Percentiles rank a stretch among this genome's conserved stretches.
phyloP scores from a whole-genome alignment of 2,888 invertebrate genomes.

The Neuroscelio doddi region DNA sequence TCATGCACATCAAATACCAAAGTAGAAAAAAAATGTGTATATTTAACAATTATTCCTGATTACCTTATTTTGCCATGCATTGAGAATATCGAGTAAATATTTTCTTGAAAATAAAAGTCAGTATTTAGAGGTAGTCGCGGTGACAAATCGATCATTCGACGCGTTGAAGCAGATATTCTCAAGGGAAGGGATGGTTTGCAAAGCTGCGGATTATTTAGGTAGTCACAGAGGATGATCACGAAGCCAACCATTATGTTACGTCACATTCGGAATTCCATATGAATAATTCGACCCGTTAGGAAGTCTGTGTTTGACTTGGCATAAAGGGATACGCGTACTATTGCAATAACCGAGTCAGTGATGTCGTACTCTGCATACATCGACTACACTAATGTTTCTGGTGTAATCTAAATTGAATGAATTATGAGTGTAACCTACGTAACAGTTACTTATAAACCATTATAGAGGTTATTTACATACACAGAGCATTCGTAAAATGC shows the following conservation, averaged over 20 bases:
- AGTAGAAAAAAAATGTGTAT: no score
- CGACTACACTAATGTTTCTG: constrained; percentile 7
- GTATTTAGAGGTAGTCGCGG: constrained; percentile 5
- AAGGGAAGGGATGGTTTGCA: constrained; percentile 11
- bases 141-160: constrained; percentile 24
- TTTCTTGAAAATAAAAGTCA: constrained; percentile 16
- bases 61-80: no score
- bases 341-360: constrained; percentile 31
- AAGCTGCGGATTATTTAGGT: constrained; percentile 36
- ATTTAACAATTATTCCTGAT: no score
- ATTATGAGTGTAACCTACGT: constrained; percentile 32
- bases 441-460: constrained; percentile 6
- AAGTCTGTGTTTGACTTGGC: constrained; percentile 44
- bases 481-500: not conserved
- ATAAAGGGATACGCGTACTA: constrained; percentile 33
- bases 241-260: constrained; percentile 39
- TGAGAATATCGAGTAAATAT: no score
- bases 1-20: no score
- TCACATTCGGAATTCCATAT: constrained; percentile 39
- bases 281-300: constrained; percentile 43
- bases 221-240: constrained; percentile 41
- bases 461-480: not conserved
- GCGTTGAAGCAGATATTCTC: constrained; percentile 8
- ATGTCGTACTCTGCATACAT: constrained; percentile 20
- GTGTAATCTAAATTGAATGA: constrained; percentile 40